Percentiles rank a stretch among this genome's conserved stretches.
Evolutionary conservation across 2,113 vertebrate species (phyloP).

Genomic region (Charina bottae): DNA sequence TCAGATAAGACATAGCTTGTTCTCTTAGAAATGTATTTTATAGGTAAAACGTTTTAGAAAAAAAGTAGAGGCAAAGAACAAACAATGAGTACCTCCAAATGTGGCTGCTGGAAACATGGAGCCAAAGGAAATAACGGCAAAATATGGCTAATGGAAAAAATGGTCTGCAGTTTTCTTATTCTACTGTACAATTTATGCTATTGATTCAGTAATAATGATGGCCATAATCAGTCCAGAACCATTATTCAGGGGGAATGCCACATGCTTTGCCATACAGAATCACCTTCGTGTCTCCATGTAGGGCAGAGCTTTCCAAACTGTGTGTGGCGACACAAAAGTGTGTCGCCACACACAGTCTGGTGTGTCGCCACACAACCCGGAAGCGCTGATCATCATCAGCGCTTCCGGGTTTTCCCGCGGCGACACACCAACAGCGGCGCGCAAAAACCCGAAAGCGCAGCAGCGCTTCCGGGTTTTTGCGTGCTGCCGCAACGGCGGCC

Average conservation of each 20-base stretch:
- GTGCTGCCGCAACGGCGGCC: no score
- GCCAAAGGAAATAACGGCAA: neutral
- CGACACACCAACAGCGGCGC: no score
- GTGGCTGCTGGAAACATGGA: neutral
- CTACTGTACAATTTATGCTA: neutral
- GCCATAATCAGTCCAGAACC: neutral
- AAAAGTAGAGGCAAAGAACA: neutral
- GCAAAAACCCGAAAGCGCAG: no score
- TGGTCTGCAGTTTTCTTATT: neutral
- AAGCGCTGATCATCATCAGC: no score
- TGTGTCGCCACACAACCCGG: no score
- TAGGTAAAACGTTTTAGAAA: neutral
- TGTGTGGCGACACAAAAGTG: no score
- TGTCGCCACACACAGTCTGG: no score
- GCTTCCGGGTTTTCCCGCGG: no score
- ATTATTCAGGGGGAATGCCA: neutral
- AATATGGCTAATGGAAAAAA: neutral
- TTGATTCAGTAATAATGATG: neutral
- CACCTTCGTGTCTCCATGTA: neutral
- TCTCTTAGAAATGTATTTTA: neutral
- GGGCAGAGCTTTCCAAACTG: no score
- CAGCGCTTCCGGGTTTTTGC: no score
- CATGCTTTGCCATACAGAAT: neutral
- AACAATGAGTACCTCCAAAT: neutral
- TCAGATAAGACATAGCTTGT: neutral